Evolutionary conservation across 2,797 vertebrate species (phyloP).

Genomic region (Darevskia mixta): DNA sequence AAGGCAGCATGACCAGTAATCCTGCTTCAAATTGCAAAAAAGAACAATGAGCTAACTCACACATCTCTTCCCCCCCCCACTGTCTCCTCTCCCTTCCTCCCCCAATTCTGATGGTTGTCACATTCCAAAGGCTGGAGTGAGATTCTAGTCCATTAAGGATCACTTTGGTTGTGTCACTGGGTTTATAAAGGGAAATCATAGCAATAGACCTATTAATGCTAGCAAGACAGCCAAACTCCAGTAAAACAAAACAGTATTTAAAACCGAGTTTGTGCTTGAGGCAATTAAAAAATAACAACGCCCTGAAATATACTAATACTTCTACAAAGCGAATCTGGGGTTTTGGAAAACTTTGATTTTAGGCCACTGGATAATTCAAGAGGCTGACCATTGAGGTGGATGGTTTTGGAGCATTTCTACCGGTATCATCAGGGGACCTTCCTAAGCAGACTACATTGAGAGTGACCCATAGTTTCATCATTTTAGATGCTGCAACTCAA

Average conservation of each 20-base stretch:
- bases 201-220: too few relatives aligned
- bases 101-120: background rate
- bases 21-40: background rate
- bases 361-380: constrained; percentile 13
- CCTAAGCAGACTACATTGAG: background rate
- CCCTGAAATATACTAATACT: accelerated
- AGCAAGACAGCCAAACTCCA: background rate
- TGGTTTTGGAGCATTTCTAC: background rate
- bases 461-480: background rate
- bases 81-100: too few relatives aligned
- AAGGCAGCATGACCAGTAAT: background rate
- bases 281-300: background rate
- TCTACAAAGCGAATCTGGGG: constrained; percentile 31
- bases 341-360: constrained; percentile 35
- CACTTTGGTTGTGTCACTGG: background rate
- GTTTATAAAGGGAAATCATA: too few relatives aligned
- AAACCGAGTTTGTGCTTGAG: background rate
- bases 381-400: constrained; percentile 29
- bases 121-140: background rate
- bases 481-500: background rate
- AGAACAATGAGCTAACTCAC: background rate
- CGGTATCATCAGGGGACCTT: too few relatives aligned
- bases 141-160: background rate
- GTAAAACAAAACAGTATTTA: background rate
- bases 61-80: background rate